These are phyloP conservation scores for Sicus ferrugineus DNA, from an alignment of 2,888 invertebrate genomes.

Conservation along the genomic window DNA sequence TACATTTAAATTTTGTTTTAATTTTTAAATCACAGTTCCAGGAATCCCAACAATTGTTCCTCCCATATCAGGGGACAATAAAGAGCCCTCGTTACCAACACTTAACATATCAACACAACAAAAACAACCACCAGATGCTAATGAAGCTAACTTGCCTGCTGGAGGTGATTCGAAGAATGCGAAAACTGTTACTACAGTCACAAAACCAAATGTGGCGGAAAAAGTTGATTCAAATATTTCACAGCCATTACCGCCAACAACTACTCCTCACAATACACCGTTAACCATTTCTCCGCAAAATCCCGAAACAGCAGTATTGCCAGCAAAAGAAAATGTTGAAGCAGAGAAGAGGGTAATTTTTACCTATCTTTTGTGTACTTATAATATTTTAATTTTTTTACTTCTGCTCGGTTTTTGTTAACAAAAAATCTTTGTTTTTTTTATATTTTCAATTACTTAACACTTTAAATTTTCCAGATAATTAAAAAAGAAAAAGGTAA, in stretches of 20 bases:
- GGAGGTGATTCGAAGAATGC: not conserved
- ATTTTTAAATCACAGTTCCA: conserved; percentile 53
- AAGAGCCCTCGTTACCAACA: conserved; percentile 47
- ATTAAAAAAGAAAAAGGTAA: conserved; percentile 85
- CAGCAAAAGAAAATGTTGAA: conserved; percentile 44
- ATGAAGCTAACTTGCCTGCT: conserved; percentile 17
- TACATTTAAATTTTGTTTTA: not conserved
- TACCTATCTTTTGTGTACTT: not conserved
- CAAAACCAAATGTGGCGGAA: conserved; percentile 24
- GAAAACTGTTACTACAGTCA: not conserved
- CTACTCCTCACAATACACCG: not conserved
- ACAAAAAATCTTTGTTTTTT: not conserved
- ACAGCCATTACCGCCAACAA: not conserved
- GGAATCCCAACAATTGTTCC: conserved; percentile 62
- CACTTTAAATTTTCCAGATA: conserved; percentile 64
- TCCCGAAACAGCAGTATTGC: conserved; percentile 32
- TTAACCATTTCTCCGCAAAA: conserved; percentile 27
- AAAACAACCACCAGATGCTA: conserved; percentile 29
- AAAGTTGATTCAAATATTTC: conserved; percentile 41
- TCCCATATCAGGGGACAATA: conserved; percentile 58
- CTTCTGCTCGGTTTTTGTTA: too few species aligned
- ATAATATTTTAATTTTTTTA: not conserved
- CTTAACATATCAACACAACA: conserved; percentile 25
- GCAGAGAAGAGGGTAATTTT: conserved; percentile 59
- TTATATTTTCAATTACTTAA: not conserved